phyloP scores from a whole-genome alignment of 2,888 invertebrate genomes.

The Eulithis testata region DNA sequence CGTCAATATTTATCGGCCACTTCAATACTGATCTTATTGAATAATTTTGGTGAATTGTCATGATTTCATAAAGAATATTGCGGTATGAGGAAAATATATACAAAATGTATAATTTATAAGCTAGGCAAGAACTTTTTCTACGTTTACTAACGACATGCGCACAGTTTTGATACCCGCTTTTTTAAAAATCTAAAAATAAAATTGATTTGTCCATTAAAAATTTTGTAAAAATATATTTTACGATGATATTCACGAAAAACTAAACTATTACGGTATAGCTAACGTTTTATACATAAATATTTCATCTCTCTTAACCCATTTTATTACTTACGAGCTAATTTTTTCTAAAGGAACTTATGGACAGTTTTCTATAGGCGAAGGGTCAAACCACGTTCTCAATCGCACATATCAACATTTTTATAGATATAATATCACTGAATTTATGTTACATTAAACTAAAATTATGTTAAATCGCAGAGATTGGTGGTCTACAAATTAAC shows the following conservation, averaged over 20 bases:
- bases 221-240: constrained; percentile 6
- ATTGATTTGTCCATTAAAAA: neutral
- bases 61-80: too few species aligned
- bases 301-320: constrained; percentile 16
- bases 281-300: constrained; percentile 11
- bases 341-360: constrained; percentile 11
- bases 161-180: neutral
- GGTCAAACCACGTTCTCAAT: too few species aligned
- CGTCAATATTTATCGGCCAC: too few species aligned
- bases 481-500: too few species aligned
- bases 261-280: neutral
- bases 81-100: too few species aligned
- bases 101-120: too few species aligned
- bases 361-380: neutral
- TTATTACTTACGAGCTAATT: constrained; percentile 5
- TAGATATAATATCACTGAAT: too few species aligned
- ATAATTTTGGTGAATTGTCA: too few species aligned
- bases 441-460: too few species aligned
- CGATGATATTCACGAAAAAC: neutral
- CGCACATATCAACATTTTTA: too few species aligned
- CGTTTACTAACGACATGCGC: neutral
- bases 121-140: neutral
- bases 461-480: too few species aligned
- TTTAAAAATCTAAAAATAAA: neutral
- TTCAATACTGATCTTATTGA: too few species aligned